Conservation (phyloP, 2,888 invertebrate genomes). For the Ctena decussata region DNA sequence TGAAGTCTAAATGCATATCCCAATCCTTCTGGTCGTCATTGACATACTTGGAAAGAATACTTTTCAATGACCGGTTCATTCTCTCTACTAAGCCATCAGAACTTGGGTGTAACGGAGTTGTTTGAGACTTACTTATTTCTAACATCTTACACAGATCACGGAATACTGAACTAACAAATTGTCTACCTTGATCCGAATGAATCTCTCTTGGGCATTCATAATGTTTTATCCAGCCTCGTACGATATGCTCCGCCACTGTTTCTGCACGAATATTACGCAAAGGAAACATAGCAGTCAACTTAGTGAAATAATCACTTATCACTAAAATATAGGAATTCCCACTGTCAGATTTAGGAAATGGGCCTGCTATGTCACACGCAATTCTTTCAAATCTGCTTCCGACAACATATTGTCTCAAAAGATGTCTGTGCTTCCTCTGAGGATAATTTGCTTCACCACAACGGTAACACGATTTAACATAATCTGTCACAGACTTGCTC, state of each 20-base stretch:
- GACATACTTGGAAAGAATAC: background rate
- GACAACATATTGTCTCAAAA: background rate
- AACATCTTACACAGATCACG: background rate
- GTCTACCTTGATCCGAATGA: background rate
- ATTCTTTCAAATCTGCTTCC: background rate
- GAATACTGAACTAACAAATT: background rate
- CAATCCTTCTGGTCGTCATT: conserved; percentile 10
- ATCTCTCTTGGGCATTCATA: conserved; percentile 7
- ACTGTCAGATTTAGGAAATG: background rate
- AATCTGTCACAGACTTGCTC: background rate
- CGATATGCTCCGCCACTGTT: background rate
- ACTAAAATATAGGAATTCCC: background rate
- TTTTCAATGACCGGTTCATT: conserved; percentile 1
- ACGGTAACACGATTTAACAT: conserved; percentile 5
- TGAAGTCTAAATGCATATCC: conserved; percentile 2
- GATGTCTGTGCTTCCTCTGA: background rate
- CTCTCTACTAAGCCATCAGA: conserved; percentile 35
- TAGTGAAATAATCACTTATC: background rate
- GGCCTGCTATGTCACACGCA: background rate
- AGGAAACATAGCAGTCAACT: background rate
- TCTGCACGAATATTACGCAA: background rate
- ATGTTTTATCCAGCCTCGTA: background rate
- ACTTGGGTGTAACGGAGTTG: background rate
- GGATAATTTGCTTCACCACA: conserved; percentile 21
- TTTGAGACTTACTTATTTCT: background rate